Conservation (phyloP, 2,113 vertebrate genomes). For the Catharus minimus region DNA sequence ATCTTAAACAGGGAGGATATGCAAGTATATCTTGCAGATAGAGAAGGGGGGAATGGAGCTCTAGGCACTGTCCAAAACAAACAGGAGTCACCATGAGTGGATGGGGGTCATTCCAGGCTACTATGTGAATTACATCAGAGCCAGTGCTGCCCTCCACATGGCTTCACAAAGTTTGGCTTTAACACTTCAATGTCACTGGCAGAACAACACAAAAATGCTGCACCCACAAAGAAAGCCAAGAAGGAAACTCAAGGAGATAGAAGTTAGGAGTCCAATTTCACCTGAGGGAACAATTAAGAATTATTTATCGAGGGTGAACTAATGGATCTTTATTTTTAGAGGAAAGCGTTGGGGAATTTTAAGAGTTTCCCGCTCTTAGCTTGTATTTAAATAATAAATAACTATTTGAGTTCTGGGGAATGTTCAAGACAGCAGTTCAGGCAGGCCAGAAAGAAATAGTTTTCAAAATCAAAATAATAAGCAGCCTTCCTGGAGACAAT, state of each 20-base stretch:
- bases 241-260: neutral
- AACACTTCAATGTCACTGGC: neutral
- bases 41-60: neutral
- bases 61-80: conserved; percentile 42
- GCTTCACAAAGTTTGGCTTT: conserved; percentile 3
- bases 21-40: conserved; percentile 24
- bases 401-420: neutral
- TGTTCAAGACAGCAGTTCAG: neutral
- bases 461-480: neutral
- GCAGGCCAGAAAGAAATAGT: neutral
- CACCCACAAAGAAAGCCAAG: neutral
- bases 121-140: neutral
- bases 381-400: conserved; percentile 37
- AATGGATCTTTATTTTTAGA: conserved; percentile 51
- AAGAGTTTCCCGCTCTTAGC: conserved; percentile 24
- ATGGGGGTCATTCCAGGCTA: conserved; percentile 56
- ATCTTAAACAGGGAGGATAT: conserved; percentile 28
- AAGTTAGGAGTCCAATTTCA: conserved; percentile 2
- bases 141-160: neutral
- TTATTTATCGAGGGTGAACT: neutral
- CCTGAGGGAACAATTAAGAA: conserved; percentile 22
- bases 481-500: neutral
- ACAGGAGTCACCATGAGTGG: conserved; percentile 23
- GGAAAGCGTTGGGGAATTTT: neutral
- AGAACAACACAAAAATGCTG: neutral